A percentile compares a stretch with the other conserved stretches of the same genome.
Evolutionary conservation across 2,888 invertebrate genomes (phyloP).

Genomic region (Sinhomidia bicolor): DNA sequence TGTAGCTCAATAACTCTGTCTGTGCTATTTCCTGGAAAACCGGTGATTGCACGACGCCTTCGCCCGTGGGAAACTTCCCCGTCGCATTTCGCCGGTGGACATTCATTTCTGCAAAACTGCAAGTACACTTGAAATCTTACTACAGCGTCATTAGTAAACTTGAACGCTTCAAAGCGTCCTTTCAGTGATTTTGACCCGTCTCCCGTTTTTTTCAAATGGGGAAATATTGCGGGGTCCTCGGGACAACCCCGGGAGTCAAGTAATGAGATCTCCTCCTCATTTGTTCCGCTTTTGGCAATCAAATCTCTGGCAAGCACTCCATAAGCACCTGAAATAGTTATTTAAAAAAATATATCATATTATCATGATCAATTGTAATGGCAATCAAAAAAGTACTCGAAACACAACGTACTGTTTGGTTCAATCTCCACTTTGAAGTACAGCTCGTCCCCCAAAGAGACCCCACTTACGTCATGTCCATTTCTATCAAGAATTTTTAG

Average conservation of each 20-base stretch:
- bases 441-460: slow-evolving; percentile 78
- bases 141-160: slow-evolving; percentile 91
- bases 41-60: slow-evolving; percentile 66
- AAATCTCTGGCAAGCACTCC: slow-evolving; percentile 88
- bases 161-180: slow-evolving; percentile 89
- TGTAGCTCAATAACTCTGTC: slow-evolving; percentile 76
- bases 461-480: slow-evolving; percentile 79
- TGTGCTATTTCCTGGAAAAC: neutral
- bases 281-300: slow-evolving; percentile 89
- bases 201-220: slow-evolving; percentile 79
- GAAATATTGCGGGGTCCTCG: slow-evolving; percentile 84
- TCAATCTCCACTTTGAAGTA: slow-evolving; percentile 77
- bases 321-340: slow-evolving; percentile 82
- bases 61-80: slow-evolving; percentile 78
- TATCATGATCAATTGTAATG: too few species aligned
- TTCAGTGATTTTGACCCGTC: slow-evolving; percentile 80
- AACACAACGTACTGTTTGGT: slow-evolving; percentile 63
- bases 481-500: slow-evolving; percentile 77
- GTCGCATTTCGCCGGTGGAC: slow-evolving; percentile 83
- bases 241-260: slow-evolving; percentile 90
- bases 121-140: slow-evolving; percentile 92
- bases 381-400: too few species aligned
- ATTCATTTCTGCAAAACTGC: slow-evolving; percentile 89
- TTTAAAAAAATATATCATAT: neutral
- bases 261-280: slow-evolving; percentile 87